Base-by-base conservation (phyloP, 2,113 vertebrate genomes). In the Aegithalos caudatus region DNA sequence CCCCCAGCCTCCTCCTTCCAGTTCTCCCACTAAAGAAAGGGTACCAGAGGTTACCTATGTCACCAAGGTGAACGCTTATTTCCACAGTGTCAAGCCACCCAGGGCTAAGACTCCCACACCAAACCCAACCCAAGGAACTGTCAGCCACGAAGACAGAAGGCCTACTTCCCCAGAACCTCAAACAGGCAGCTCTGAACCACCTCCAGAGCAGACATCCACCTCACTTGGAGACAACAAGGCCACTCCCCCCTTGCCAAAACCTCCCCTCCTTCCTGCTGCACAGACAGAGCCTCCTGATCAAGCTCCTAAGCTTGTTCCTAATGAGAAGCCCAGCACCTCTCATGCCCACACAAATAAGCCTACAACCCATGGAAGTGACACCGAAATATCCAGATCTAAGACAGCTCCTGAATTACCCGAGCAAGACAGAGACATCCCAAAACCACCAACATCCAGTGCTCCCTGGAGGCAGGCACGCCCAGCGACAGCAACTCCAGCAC, bases 341-440 rank as follows among this genome's bases (percentile, higher is more conserved):
- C 5, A 69, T 44, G 24, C 60, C 67, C 84, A 90, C 53, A 27
- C 40, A 92, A 50, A 93, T 95, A 97, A 95, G 91, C 94, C 96
- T 96, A 94, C 47, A 27, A 97, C 88, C 62, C 97, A 86, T 28
- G 86, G 61, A 90, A 97, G 7, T 5, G 13, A 86, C 19, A 45
- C n/a, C 0, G 0, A 94, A 80, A 47, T 19, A 77, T 0, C 84
- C 38, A 24, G 2, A 61, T 81, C 77, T 61, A 65, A 89, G 28
- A 38, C 10, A 37, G 33, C 23, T 71, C 71, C 84, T 35, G 79
- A 96, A 50, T 10, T 60, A 67, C 47, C 73, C 7, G 19, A 88
- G 31, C 15, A 81, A 77, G 84, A 92, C 4, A 10, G 6, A 1
- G 14, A 92, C 29, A 48, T 4, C 33, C 58, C 12, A 42, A 79